Percentiles rank a stretch among this genome's conserved stretches.
Evolutionary conservation across 2,888 invertebrate species (phyloP).

Genomic region (Drosophila imparisetae): DNA sequence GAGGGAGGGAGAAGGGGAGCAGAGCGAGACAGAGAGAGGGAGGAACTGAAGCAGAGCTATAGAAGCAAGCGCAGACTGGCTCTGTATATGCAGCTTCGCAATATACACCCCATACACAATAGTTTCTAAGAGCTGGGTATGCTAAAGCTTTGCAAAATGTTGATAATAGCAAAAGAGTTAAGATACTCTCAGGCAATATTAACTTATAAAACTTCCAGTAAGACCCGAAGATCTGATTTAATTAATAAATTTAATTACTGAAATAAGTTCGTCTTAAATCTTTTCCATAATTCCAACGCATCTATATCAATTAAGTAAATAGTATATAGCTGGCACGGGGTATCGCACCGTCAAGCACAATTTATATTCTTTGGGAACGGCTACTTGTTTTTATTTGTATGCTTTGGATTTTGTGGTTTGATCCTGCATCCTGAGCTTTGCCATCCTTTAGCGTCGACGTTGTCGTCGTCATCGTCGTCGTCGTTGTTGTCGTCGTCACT

Average conservation of each 20-base stretch:
- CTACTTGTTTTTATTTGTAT: constrained; percentile 69
- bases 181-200: neutral
- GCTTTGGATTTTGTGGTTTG: constrained; percentile 82
- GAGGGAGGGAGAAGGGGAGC: neutral
- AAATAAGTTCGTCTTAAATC: neutral
- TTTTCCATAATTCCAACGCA: neutral
- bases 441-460: constrained; percentile 65
- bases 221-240: neutral
- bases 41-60: constrained; percentile 1
- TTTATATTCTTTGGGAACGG: neutral
- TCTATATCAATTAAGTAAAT: neutral
- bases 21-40: constrained; percentile 1
- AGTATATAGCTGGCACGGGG: constrained; percentile 2
- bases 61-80: constrained; percentile 24
- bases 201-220: neutral
- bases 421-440: constrained; percentile 77
- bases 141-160: neutral
- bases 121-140: neutral
- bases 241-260: neutral
- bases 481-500: constrained; percentile 56
- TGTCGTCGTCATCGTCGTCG: constrained; percentile 38
- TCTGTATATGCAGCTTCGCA: constrained; percentile 52
- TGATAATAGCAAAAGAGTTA: neutral
- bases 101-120: constrained; percentile 41
- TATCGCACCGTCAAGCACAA: neutral